Conservation (phyloP, 2,797 vertebrate genomes). For the Tiaroga cobitis region DNA sequence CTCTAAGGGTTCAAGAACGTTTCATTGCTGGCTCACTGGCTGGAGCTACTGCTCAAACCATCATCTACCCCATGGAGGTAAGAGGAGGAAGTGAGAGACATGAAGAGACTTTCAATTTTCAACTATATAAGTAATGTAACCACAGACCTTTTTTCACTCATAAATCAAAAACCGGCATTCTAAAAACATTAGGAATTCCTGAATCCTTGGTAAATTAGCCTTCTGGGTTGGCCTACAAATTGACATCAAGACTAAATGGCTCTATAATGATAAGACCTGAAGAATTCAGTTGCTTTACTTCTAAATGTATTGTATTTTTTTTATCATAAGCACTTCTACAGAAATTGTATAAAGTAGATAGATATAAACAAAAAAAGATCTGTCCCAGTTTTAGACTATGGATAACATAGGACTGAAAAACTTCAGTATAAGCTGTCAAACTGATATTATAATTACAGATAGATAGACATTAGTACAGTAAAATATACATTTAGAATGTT, state of each 20-base stretch:
- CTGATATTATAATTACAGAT: background rate
- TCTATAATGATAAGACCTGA: background rate
- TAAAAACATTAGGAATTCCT: background rate
- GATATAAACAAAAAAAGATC: background rate
- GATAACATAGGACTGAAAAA: background rate
- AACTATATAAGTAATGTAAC: background rate
- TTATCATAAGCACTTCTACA: constrained; percentile 3
- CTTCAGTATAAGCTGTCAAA: background rate
- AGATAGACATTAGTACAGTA: background rate
- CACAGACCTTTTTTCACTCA: background rate
- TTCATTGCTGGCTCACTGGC: constrained; percentile 94
- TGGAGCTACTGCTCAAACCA: constrained; percentile 91
- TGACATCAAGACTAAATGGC: background rate
- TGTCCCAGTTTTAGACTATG: background rate
- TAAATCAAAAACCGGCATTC: background rate
- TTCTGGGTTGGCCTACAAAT: background rate
- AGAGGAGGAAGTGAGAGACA: background rate
- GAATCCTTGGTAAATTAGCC: background rate
- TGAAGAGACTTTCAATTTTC: background rate
- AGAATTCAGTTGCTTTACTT: background rate
- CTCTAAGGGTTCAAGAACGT: constrained; percentile 84
- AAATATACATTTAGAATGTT: background rate
- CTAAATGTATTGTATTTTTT: background rate
- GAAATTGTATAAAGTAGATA: background rate
- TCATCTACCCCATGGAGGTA: constrained; percentile 97